These are phyloP conservation scores for Platyrinchus mystaceus DNA, from an alignment of 2,797 vertebrate genomes.

Conservation along the genomic window DNA sequence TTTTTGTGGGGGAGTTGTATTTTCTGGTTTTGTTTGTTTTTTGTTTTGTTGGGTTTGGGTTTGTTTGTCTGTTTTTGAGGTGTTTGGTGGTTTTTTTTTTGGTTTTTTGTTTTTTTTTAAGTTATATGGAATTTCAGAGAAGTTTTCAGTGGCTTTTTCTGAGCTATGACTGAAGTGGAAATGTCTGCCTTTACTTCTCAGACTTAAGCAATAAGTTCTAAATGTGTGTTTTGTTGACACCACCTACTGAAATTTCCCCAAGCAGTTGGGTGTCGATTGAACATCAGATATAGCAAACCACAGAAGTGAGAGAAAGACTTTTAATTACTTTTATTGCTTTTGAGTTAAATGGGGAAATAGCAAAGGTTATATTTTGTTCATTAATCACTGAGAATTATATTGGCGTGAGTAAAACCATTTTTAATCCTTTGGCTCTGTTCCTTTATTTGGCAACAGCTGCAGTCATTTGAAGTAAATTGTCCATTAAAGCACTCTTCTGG, in stretches of 20 bases:
- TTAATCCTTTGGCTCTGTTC: not conserved
- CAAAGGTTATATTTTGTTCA: not conserved
- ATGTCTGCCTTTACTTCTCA: not conserved
- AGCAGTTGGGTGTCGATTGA: not conserved
- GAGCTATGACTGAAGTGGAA: not conserved
- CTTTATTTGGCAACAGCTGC: slow-evolving; percentile 60
- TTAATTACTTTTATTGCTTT: not conserved
- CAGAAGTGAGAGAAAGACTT: not conserved
- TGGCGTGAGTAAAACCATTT: not conserved
- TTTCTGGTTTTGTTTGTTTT: too few relatives aligned
- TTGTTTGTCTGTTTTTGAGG: not conserved
- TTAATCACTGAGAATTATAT: not conserved
- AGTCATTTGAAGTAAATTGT: slow-evolving; percentile 70
- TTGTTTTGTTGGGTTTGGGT: too few relatives aligned
- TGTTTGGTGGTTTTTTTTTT: not conserved
- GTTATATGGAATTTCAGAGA: not conserved
- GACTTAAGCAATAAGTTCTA: not conserved
- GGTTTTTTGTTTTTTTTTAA: not conserved
- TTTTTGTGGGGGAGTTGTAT: too few relatives aligned
- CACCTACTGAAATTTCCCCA: not conserved
- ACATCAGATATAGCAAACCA: not conserved
- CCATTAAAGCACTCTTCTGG: slow-evolving; percentile 67
- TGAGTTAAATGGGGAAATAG: not conserved
- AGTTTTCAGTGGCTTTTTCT: not conserved
- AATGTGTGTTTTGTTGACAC: not conserved